These are phyloP conservation scores for Cossypha niveicapilla DNA, from an alignment of 2,797 vertebrate species.

Conservation along the genomic window DNA sequence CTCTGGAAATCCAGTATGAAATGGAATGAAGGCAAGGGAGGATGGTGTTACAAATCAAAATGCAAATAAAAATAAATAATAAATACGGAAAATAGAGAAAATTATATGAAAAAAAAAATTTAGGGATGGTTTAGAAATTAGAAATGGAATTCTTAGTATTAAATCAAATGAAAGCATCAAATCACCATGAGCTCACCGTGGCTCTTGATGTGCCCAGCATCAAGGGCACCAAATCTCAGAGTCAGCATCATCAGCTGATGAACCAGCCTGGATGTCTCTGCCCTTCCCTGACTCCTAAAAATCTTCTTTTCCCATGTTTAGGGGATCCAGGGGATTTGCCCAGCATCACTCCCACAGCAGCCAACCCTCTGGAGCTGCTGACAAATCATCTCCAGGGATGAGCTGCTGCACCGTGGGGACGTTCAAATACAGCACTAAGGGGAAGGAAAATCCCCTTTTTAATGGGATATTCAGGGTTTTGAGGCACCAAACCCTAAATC, in stretches of 20 bases:
- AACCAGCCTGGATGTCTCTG: background rate
- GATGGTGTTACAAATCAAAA: background rate
- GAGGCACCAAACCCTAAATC: accelerated
- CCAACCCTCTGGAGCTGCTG: accelerated
- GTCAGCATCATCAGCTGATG: background rate
- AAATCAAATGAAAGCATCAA: background rate
- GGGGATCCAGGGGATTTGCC: background rate
- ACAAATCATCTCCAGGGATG: accelerated
- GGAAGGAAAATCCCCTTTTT: background rate
- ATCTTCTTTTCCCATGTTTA: accelerated
- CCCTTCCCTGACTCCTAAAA: background rate
- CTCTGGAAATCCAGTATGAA: background rate
- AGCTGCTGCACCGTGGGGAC: accelerated
- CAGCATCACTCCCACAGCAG: background rate
- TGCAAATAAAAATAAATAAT: accelerated
- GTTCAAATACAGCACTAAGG: accelerated
- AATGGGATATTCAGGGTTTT: accelerated
- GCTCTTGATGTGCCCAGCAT: accelerated
- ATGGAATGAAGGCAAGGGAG: accelerated
- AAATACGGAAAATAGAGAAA: accelerated
- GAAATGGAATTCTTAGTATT: background rate
- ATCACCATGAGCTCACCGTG: too few relatives aligned
- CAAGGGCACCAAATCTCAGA: accelerated
- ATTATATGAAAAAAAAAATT: background rate
- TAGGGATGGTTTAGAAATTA: background rate